Conservation (phyloP, 1,140 invertebrate genomes). For the Eueides isabella region DNA sequence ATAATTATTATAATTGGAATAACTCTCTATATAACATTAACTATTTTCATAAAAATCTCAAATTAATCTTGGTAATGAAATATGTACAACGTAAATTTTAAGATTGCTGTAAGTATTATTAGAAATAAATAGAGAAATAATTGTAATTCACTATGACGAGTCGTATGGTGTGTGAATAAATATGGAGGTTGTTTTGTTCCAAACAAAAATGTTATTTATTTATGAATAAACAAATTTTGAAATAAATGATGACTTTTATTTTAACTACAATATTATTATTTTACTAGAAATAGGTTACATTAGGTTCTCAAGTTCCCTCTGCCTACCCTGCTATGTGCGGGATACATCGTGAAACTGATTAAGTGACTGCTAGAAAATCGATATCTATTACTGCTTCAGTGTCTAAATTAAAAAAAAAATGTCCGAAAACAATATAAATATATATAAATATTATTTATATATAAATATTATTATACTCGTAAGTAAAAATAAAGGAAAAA, state of each 20-base stretch:
- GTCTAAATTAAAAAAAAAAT: too few species aligned
- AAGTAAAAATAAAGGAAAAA: too few species aligned
- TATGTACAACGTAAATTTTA: conserved; percentile 79
- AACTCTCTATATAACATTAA: conserved; percentile 78
- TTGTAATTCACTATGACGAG: conserved; percentile 78
- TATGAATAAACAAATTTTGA: conserved; percentile 81
- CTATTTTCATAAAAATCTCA: conserved; percentile 79
- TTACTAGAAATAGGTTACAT: too few species aligned
- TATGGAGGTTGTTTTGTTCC: conserved; percentile 81
- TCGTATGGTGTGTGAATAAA: conserved; percentile 79
- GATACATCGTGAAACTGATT: too few species aligned
- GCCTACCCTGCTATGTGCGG: too few species aligned
- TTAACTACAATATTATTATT: neutral
- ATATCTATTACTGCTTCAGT: too few species aligned
- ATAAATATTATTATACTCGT: too few species aligned
- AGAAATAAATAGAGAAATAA: conserved; percentile 79
- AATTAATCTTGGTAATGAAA: conserved; percentile 79
- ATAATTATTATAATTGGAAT: conserved; percentile 71
- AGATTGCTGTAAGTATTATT: conserved; percentile 81
- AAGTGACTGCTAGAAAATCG: too few species aligned
- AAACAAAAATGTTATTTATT: conserved; percentile 82
- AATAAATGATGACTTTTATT: conserved; percentile 50
- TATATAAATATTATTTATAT: too few species aligned
- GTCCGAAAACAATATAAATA: too few species aligned
- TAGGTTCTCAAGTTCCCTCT: too few species aligned